These are phyloP conservation scores for Scotopteryx bipunctaria DNA, from an alignment of 2,888 invertebrate genomes.

Conservation along the genomic window DNA sequence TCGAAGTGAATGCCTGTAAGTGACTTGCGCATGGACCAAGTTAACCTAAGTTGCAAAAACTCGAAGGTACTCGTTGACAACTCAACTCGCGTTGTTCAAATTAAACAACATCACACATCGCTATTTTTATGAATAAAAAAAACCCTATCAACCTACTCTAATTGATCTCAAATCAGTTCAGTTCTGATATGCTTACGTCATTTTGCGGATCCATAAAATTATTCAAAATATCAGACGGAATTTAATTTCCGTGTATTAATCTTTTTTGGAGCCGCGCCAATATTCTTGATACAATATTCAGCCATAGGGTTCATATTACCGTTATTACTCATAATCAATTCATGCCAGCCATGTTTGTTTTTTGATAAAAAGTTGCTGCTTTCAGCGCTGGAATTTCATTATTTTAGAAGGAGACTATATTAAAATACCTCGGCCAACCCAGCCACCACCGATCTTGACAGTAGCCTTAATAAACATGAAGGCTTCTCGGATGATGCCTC, in stretches of 20 bases:
- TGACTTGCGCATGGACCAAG: no score
- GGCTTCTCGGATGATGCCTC: no score
- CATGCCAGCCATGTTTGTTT: constrained; percentile 24
- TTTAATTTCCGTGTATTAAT: constrained; percentile 44
- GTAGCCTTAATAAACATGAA: no score
- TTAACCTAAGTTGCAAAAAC: no score
- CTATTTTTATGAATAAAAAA: background rate
- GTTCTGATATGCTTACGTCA: constrained; percentile 14
- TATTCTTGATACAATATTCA: constrained; percentile 38
- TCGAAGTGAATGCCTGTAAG: no score
- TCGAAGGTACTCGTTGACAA: no score
- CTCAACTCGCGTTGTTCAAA: no score
- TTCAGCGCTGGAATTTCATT: background rate
- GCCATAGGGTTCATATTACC: constrained; percentile 30
- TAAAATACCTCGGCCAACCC: no score
- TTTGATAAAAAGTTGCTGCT: constrained; percentile 10
- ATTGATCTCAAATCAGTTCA: background rate
- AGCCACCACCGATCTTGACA: background rate
- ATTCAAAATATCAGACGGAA: constrained; percentile 28
- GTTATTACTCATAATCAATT: constrained; percentile 29
- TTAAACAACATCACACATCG: background rate
- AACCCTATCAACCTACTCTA: background rate
- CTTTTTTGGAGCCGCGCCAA: constrained; percentile 44
- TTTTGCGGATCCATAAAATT: constrained; percentile 30
- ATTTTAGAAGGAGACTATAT: background rate